Evolutionary conservation across 2,797 vertebrate genomes (phyloP).

Genomic region (Halcyon badia): DNA sequence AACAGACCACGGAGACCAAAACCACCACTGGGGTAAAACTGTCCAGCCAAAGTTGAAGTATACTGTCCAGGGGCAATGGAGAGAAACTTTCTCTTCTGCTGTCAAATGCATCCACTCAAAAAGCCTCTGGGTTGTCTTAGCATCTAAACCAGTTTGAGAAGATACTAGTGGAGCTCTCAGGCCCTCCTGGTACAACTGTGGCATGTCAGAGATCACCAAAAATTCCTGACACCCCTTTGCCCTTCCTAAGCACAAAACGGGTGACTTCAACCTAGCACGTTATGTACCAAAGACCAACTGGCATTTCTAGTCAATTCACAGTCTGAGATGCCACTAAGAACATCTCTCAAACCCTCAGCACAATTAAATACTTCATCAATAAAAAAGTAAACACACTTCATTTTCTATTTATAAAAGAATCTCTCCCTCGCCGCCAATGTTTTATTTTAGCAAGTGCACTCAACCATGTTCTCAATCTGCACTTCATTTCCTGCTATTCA

Average conservation of each 20-base stretch:
- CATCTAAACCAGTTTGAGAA: neutral
- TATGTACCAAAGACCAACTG: neutral
- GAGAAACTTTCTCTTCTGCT: neutral
- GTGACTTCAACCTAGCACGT: neutral
- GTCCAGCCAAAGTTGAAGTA: neutral
- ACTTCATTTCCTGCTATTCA: slow-evolving; percentile 80
- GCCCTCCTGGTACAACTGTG: neutral
- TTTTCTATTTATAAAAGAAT: slow-evolving; percentile 70
- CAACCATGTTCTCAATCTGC: slow-evolving; percentile 75
- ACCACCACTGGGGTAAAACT: neutral
- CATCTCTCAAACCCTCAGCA: slow-evolving; percentile 11
- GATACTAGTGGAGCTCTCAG: neutral
- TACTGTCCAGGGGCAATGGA: neutral
- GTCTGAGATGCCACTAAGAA: neutral
- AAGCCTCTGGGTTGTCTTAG: neutral
- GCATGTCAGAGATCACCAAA: neutral
- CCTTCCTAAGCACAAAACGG: neutral
- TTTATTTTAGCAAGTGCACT: slow-evolving; percentile 78
- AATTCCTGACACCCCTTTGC: neutral
- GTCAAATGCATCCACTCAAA: neutral
- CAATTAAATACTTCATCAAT: slow-evolving; percentile 71
- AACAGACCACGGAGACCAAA: neutral
- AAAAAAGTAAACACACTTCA: slow-evolving; percentile 71
- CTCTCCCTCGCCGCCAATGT: slow-evolving; percentile 18
- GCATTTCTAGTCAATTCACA: neutral